Evolutionary conservation across 2,888 invertebrate species (phyloP), one percentile per base, ranked within the genome.

Genomic region (Elysia crispata): DNA sequence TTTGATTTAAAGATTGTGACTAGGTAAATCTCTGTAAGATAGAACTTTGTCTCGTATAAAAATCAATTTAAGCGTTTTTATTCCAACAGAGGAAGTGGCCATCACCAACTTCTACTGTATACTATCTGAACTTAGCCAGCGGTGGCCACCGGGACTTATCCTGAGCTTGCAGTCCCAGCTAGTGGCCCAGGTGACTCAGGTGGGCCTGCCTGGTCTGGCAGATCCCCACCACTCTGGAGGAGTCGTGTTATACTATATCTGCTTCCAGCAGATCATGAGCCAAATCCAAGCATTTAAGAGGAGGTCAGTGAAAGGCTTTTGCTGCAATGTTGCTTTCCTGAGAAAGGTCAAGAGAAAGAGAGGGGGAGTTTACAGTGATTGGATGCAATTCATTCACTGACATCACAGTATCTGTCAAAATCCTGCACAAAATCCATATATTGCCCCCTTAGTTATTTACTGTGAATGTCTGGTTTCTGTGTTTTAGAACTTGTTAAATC

Each of bases 111-210:
- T 77, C 62, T 77, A 57, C 62, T 57, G 57, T 41, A 23, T 70
- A 8, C 33, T 77, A 18, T 70, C 70, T 18, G 77, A 77, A 31
- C 41, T 77, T 0, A 77, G 77, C 30, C 60, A 69, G n/a, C 25
- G 25, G 28, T 41, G 41, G 41, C 30, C 69, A 13, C n/a, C 18
- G 3, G 69, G 69, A 41, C 70, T 41, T 6, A 50, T 28, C 41
- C 41, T 77, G 20, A 70, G 20, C 28, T 70, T 77, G 77, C 41
- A 41, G 18, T 31, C 70, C 20, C 62, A 69, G 77, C 70, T 70
- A 60, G 49, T 70, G 49, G 25, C 50, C 25, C 70, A 70, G 13
- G 15, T 77, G 25, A 25, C 62, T 11, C 41, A 70, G 20, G 41
- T 28, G 5, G 77, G n/a, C 20, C 70, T 60, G 33, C 60, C 69